phyloP scores from a whole-genome alignment of 2,797 vertebrate genomes.

The Muscicapa striata region DNA sequence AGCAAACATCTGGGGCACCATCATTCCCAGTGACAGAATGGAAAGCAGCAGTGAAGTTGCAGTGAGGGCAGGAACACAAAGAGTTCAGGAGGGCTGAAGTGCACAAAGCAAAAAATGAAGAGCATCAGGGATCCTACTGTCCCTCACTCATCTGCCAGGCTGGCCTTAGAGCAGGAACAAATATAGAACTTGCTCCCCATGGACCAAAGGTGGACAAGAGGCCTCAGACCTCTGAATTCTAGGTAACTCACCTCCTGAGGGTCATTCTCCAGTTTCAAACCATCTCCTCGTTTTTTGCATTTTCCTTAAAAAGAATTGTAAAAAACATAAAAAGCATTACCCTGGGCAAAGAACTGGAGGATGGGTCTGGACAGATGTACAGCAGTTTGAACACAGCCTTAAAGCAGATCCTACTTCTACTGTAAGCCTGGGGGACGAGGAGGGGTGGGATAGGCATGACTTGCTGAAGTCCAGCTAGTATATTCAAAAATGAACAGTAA shows the following conservation, averaged over 20 bases:
- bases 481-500: not conserved
- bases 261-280: conserved; percentile 95
- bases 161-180: not conserved
- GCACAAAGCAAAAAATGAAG: not conserved
- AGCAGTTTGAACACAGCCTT: not conserved
- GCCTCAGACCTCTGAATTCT: not conserved
- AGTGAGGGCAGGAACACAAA: not conserved
- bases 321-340: not conserved
- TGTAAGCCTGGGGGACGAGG: not conserved
- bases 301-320: conserved; percentile 82
- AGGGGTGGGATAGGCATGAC: not conserved
- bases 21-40: not conserved
- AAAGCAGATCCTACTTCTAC: not conserved
- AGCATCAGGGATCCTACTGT: not conserved
- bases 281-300: conserved; percentile 91
- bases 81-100: not conserved
- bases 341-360: not conserved
- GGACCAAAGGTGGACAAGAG: not conserved
- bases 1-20: not conserved
- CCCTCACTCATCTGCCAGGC: not conserved
- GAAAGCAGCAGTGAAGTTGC: not conserved
- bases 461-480: not conserved
- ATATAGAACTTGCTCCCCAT: not conserved
- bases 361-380: not conserved
- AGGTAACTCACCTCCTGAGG: conserved; percentile 90